Percentiles rank a stretch among this genome's conserved stretches.
Evolutionary conservation across 2,797 vertebrate species (phyloP).

Genomic region (Platyrinchus mystaceus): DNA sequence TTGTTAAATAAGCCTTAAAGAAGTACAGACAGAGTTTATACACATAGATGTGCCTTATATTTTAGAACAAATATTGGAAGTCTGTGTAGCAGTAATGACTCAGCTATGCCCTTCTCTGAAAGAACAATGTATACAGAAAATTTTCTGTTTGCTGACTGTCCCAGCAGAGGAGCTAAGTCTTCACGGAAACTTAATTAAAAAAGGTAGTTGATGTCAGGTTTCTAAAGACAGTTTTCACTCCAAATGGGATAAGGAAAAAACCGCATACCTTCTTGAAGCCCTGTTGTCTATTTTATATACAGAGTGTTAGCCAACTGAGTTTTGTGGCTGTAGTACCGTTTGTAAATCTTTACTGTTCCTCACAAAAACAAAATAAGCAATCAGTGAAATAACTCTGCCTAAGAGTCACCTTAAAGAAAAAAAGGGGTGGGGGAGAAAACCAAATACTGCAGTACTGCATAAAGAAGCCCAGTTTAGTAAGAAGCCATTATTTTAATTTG

Average conservation of each 20-base stretch:
- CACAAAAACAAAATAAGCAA: background rate
- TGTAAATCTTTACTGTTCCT: background rate
- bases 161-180: background rate
- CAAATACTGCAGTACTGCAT: background rate
- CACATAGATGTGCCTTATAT: background rate
- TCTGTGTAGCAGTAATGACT: background rate
- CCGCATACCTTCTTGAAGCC: background rate
- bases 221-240: conserved; percentile 1
- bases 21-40: background rate
- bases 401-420: background rate
- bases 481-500: background rate
- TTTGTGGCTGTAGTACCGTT: background rate
- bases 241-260: background rate
- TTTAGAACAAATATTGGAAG: background rate
- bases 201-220: background rate
- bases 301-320: background rate
- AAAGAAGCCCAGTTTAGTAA: conserved; percentile 1
- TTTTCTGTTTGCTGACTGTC: background rate
- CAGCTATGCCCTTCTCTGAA: background rate
- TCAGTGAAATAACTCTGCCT: background rate
- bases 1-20: background rate
- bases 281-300: background rate
- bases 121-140: background rate
- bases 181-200: background rate
- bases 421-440: background rate